phyloP scores from a whole-genome alignment of 2,888 invertebrate genomes.

The Kryphioiulus occultus region DNA sequence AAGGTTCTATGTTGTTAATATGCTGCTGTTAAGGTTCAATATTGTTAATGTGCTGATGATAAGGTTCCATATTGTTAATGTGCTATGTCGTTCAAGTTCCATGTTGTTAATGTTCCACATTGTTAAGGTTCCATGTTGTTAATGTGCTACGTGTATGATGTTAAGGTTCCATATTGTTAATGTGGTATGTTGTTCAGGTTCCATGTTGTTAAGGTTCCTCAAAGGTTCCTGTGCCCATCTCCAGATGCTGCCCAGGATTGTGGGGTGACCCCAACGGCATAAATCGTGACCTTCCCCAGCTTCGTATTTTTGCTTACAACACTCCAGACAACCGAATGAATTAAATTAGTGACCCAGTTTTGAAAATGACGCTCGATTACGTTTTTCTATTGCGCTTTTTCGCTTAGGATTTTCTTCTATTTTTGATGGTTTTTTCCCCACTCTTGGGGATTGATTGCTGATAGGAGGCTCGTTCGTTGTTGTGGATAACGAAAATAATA shows the following conservation, averaged over 20 bases:
- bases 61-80: no score
- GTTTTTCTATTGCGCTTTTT: neutral
- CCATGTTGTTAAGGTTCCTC: no score
- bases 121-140: no score
- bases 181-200: no score
- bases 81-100: no score
- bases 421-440: neutral
- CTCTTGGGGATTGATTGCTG: neutral
- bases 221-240: neutral
- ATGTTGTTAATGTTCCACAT: no score
- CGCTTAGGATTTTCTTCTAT: neutral
- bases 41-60: no score
- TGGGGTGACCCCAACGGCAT: neutral
- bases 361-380: neutral
- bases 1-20: no score
- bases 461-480: neutral
- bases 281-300: neutral
- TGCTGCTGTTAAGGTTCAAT: no score
- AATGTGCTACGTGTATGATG: no score
- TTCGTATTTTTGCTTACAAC: neutral
- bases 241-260: neutral
- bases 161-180: no score
- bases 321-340: neutral
- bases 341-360: conserved; percentile 15
- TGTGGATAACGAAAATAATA: neutral